These are phyloP conservation scores for Epinotia bilunana DNA, from an alignment of 2,888 invertebrate species.

Conservation along the genomic window DNA sequence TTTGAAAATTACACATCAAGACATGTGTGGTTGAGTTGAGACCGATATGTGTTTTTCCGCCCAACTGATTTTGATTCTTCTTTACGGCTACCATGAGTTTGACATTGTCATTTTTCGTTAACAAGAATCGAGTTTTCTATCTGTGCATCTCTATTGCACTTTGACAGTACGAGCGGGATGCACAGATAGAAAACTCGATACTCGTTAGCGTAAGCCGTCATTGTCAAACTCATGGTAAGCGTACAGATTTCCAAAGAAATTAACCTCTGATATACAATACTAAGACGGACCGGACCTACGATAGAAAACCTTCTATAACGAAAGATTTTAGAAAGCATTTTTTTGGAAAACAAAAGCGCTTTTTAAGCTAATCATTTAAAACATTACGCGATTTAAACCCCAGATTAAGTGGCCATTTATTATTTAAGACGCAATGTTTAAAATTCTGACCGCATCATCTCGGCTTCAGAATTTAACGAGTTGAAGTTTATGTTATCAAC, in stretches of 20 bases:
- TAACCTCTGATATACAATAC: too few species aligned
- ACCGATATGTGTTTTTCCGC: too few species aligned
- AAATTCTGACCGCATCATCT: slow-evolving; percentile 33
- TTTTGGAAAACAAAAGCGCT: slow-evolving; percentile 14
- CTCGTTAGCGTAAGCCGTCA: too few species aligned
- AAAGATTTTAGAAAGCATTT: neutral
- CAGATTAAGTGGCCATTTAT: slow-evolving; percentile 41
- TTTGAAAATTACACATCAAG: too few species aligned
- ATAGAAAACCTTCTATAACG: neutral
- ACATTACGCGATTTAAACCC: slow-evolving; percentile 14
- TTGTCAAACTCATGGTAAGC: too few species aligned
- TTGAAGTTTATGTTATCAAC: slow-evolving; percentile 32
- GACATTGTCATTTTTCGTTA: too few species aligned
- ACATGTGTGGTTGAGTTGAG: too few species aligned
- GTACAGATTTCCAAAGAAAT: neutral
- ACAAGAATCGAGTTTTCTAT: too few species aligned
- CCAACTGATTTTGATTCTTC: neutral
- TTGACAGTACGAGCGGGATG: too few species aligned
- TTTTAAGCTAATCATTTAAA: slow-evolving; percentile 35
- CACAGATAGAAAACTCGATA: too few species aligned
- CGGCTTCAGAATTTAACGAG: slow-evolving; percentile 38
- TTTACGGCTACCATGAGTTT: too few species aligned
- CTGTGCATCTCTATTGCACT: too few species aligned
- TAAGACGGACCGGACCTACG: neutral
- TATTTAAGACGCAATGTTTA: slow-evolving; percentile 25